Evolutionary conservation across 2,797 vertebrate genomes (phyloP), one percentile per base, ranked within the genome.

Genomic region (Crypturellus tataupa): DNA sequence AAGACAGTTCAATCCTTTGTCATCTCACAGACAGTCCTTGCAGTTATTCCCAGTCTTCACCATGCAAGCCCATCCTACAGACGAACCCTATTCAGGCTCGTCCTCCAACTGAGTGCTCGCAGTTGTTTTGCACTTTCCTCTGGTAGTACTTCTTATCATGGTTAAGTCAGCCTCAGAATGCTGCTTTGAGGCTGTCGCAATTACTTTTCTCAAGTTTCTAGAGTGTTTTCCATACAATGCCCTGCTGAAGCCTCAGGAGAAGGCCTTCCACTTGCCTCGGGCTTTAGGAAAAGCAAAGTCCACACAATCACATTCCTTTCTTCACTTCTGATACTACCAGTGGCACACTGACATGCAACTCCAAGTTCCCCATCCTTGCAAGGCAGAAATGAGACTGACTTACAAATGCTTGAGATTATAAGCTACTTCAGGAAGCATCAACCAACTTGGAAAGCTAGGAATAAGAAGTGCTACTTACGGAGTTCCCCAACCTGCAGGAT

Each of bases 401-500:
- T 63, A 53, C 20, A 72, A 76, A 79, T 14, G 33, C 16, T 31
- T 72, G 25, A 47, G 69, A 15, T 37, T 79, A 12, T 40, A 75
- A 55, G 75, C 18, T 58, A 20, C 15, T 89, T 64, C 49, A 33
- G 70, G 58, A 78, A 78, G 58, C 47, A 80, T 55, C 80, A 94
- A 89, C 76, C 37, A 64, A 20, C 25, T 47, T 51, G 37, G 33
- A 44, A 80, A 91, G 21, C 40, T 59, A 44, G 29, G 21, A n/a
- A 33, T 35, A 82, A 59, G 9, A 49, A 46, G 20, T 4, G 42
- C 47, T 84, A 99, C 99, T 99, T 97, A 99, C 99, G 99, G 37
- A 99, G 97, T 25, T 99, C 99, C 91, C 99, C 99, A 17, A 99
- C 99, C 97, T 99, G 99, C 55, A 99, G 98, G 89, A 99, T 99